Evolutionary conservation across 2,888 invertebrate species (phyloP), one percentile per base, ranked within the genome.

Genomic region (Oscheius sp.): DNA sequence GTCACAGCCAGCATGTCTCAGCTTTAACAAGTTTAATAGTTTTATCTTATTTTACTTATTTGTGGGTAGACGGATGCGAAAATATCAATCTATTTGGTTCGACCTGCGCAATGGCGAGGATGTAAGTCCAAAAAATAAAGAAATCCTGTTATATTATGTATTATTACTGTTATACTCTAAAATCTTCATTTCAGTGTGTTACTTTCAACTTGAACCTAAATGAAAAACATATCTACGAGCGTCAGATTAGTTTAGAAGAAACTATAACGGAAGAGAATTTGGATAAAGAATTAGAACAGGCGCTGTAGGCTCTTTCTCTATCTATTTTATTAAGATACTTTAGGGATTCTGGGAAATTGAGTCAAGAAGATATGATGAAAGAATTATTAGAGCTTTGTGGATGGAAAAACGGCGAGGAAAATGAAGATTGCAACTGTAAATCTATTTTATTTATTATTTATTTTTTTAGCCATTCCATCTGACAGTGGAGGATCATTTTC

Each of bases 301-400:
- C 61, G 10, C 29, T 61, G 42, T 61, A 25, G 45, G 61, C 33
- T 42, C 25, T 42, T 20, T 23, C 12, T 23, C 15, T 20, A 1
- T n/a, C 31, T 45, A 12, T 5, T 4, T 15, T 34, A 58, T 23
- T 0, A 4, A 10, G 2, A 3, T 39, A 23, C 4, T 61, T 27
- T n/a, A 61, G 61, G 15, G 61, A 42, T 1, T 45, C 45, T 17
- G 61, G 61, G 6, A 42, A 61, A 27, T 1, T 61, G 29, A 61
- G 61, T 45, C 45, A 61, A 15, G 42, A 20, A 10, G 61, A 61
- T 12, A 45, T 61, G 61, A 61, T 45, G 42, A 45, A 61, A 45
- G 61, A 61, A 45, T 20, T 61, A 10, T 20, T 61, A 6, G 45
- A 61, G 17, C 17, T 61, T 3, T 61, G 61, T 31, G 61, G 61